Conservation (phyloP, 2,797 vertebrate genomes). For the Tangara arthus region DNA sequence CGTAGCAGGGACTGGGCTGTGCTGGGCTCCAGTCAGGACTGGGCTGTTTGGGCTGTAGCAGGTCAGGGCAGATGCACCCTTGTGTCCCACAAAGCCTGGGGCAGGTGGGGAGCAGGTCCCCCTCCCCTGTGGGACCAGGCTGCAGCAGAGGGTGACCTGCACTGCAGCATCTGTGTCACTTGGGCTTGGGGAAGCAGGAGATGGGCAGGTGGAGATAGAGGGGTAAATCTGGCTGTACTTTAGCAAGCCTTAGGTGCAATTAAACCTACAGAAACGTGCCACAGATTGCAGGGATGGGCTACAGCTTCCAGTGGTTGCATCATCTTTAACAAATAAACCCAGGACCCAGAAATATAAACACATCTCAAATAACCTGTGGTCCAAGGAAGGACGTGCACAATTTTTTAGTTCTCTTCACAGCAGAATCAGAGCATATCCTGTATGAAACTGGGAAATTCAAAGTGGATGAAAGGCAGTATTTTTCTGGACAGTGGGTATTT, state of each 20-base stretch:
- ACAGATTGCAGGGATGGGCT: neutral
- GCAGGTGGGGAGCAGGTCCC: neutral
- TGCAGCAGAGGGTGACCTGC: neutral
- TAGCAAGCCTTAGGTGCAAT: neutral
- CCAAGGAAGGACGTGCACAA: neutral
- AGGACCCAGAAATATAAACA: neutral
- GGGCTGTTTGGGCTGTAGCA: neutral
- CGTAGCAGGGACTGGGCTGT: neutral
- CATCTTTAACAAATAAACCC: neutral
- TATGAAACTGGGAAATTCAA: neutral
- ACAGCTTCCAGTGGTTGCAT: neutral
- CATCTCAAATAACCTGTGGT: neutral
- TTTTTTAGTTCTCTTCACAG: neutral
- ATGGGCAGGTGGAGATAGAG: neutral
- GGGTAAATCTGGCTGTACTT: neutral
- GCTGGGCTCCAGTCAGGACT: neutral
- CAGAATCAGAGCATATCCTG: neutral
- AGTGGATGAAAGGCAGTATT: neutral
- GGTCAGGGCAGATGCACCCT: neutral
- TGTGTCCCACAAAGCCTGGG: neutral
- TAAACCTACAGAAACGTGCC: neutral
- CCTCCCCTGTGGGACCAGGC: neutral
- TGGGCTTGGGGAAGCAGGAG: neutral
- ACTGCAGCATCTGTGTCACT: neutral
- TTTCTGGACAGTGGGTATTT: neutral